Base-by-base conservation (phyloP, 2,888 invertebrate genomes). In the Thyatira batis region DNA sequence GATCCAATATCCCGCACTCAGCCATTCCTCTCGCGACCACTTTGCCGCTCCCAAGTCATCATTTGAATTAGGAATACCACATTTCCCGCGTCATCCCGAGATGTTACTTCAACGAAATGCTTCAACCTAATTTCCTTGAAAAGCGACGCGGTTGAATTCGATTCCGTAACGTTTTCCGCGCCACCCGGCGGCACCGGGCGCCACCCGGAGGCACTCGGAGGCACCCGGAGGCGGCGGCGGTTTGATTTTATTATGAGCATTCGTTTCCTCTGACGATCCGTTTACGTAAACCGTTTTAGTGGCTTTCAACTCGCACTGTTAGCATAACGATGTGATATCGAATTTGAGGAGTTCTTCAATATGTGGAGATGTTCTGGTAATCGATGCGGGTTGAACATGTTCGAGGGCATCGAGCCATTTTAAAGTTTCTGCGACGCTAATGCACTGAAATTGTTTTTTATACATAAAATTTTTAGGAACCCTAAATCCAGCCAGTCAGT, bases 111-210 rank as follows among this genome's bases (percentile, higher is more conserved):
- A 70, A 75, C 68, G 63, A 68, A 76, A 78, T 78, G 58, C 63
- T 70, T 64, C 68, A 70, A 75, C 68, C 64, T 69, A 76, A 78
- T 78, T 78, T 77, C 73, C 74, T 72, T 60, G 55, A 58, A 63
- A 71, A 69, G 69, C 73, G 65, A 58, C 65, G 67, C 68, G 64
- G 60, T 68, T 61, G 69, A 76, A 79, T 73, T 73, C 73, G 69
- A 79, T 79, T 79, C 68, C 58, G 60, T 52, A 67, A 58, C 70
- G 61, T 73, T 74, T 76, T 67, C 78, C 74, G 70, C 64, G n/a
- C n/a, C n/a, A n/a, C n/a, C n/a, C n/a, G n/a, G n/a, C n/a, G n/a
- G n/a, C n/a, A n/a, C n/a, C n/a, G n/a, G n/a, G n/a, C n/a, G n/a
- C n/a, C n/a, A n/a, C n/a, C n/a, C n/a, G n/a, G n/a, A n/a, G n/a